These are phyloP conservation scores for Sturmia bella DNA, from an alignment of 2,888 invertebrate genomes.

Conservation along the genomic window DNA sequence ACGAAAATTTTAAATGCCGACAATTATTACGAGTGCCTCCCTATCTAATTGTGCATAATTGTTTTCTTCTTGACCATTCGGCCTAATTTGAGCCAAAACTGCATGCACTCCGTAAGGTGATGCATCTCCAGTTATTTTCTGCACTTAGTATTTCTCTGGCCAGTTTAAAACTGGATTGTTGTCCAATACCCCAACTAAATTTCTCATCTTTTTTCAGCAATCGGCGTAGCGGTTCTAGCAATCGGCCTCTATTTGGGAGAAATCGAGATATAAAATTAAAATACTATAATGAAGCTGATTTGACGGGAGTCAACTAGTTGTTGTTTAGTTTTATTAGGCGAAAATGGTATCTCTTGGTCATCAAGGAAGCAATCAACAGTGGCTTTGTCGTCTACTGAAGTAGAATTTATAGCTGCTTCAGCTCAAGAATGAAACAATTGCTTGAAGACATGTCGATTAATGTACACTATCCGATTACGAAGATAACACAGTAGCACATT, in stretches of 20 bases:
- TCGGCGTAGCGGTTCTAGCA: conserved; percentile 18
- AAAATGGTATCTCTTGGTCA: no score
- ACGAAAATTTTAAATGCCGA: conserved; percentile 54
- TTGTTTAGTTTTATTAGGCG: no score
- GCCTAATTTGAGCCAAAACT: conserved; percentile 40
- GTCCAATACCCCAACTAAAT: conserved; percentile 15
- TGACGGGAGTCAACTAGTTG: no score
- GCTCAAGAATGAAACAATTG: no score
- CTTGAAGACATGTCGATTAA: no score
- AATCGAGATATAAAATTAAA: no score
- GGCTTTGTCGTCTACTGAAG: no score
- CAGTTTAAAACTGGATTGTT: conserved; percentile 19
- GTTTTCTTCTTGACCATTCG: conserved; percentile 43
- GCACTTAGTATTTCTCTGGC: conserved; percentile 4
- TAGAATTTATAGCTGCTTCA: no score
- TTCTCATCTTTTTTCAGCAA: conserved; percentile 17
- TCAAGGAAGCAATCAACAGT: no score
- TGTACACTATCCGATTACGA: no score
- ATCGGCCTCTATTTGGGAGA: conserved; percentile 5
- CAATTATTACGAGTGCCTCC: conserved; percentile 49
- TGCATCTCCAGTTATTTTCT: conserved; percentile 47
- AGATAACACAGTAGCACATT: no score
- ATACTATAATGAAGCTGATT: no score
- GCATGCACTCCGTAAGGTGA: conserved; percentile 59
- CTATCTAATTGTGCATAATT: conserved; percentile 58